Percentiles rank a stretch among this genome's conserved stretches.
Evolutionary conservation across 2,888 invertebrate species (phyloP).

Genomic region (Protonemura montana): DNA sequence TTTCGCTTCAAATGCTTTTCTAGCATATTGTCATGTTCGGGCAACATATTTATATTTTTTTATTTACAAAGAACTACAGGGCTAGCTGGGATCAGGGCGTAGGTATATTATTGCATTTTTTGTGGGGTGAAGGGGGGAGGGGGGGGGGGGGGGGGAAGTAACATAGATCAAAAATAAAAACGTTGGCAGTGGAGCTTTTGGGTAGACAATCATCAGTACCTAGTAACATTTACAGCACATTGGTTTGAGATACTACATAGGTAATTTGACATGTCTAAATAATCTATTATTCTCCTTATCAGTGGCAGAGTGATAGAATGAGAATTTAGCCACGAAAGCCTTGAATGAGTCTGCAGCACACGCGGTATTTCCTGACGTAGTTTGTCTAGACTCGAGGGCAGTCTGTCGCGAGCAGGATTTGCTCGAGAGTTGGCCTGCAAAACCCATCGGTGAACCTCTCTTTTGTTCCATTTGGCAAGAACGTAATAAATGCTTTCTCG

Average conservation of each 20-base stretch:
- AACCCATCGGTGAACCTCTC: background rate
- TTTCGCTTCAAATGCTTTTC: background rate
- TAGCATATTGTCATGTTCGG: constrained; percentile 29
- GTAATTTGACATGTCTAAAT: constrained; percentile 2
- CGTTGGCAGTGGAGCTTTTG: constrained; percentile 30
- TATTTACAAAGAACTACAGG: constrained; percentile 14
- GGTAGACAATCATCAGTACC: constrained; percentile 1
- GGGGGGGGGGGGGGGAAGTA: background rate
- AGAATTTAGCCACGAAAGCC: background rate
- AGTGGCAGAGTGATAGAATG: background rate
- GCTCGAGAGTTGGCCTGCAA: background rate
- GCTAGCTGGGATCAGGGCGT: background rate
- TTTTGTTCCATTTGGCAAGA: no score
- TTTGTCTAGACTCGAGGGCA: background rate
- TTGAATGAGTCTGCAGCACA: background rate
- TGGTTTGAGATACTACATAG: background rate
- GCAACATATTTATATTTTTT: background rate
- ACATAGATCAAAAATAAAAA: constrained; percentile 8
- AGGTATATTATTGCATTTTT: constrained; percentile 27
- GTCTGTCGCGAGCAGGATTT: background rate
- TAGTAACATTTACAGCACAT: constrained; percentile 24
- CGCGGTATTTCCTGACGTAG: background rate
- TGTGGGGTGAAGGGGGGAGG: no score
- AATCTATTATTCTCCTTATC: background rate
- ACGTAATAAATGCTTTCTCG: no score